Evolutionary conservation across 2,797 vertebrate genomes (phyloP), one percentile per base, ranked within the genome.

Genomic region (Acanthiza pusilla): DNA sequence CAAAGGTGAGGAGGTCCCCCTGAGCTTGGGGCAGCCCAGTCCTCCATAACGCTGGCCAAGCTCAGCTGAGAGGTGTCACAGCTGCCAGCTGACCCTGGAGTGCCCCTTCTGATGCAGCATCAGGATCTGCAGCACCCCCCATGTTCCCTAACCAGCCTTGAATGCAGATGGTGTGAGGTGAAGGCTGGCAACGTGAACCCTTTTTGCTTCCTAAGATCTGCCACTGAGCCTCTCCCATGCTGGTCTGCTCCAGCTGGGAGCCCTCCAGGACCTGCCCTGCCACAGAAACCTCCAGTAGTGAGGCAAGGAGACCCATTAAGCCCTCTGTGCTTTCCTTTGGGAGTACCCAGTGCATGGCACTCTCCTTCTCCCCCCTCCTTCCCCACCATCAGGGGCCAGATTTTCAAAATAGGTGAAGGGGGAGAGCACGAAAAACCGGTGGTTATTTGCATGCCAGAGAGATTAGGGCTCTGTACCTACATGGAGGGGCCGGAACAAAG

Each of bases 381-480:
- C 34, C 51, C 51, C 0, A 0, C 32, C 1, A 1, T 4, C 13
- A 70, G 58, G 47, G 71, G 77, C 42, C 65, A 84, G 79, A 74
- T 90, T 82, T 89, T 82, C 11, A 3, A 91, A 90, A 67, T 76
- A 74, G 91, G 91, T 91, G 90, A 94, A 91, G 71, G 81, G 80
- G 84, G 91, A 93, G 68, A 88, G 55, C 61, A n/a, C 6, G 1
- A 62, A 79, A 80, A 77, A 26, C 7, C 1, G 0, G 40, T 75
- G 85, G 89, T 9, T 93, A 70, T 88, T 93, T 90, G 88, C 94
- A 40, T 97, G 84, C 96, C 96, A 91, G 74, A 83, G 94, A 94
- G 97, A 97, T 97, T 97, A 97, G 74, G 67, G 76, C 57, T 88
- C 67, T 81, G 54, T 77, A 75, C 45, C 6, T 85, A 73, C 76